Evolutionary conservation across 2,888 invertebrate genomes (phyloP), one percentile per base, ranked within the genome.

Genomic region (Gryllus longicercus): DNA sequence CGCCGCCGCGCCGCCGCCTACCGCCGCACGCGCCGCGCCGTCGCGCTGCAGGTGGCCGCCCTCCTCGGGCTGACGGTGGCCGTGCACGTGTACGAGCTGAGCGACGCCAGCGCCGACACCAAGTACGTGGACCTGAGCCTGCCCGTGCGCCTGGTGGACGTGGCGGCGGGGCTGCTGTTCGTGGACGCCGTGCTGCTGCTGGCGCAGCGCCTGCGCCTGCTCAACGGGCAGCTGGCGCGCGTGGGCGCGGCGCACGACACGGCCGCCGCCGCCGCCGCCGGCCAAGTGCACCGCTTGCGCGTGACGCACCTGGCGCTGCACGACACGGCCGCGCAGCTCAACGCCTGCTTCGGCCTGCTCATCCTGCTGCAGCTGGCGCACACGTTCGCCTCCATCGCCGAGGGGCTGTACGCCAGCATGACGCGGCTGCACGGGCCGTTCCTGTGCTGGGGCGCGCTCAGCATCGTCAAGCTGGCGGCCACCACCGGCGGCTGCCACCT

Each of bases 351-450:
- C 16, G 77, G 16, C 1, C 77, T 14, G 14, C n/a, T 12, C 1
- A 77, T 38, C 21, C 10, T 77, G 12, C 77, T 50, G n/a, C 77
- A 23, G n/a, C 38, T 50, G 10, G 77, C 49, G 14, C 77, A 77
- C 3, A 18, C 49, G 50, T 38, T 12, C 38, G 38, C 49, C 25
- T 50, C 50, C 12, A 49, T 50, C n/a, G 50, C 49, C n/a, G 77
- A 38, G 50, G 77, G 49, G 18, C n/a, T 38, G 49, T 38, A 77
- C 77, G 49, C 77, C 50, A 50, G 16, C 77, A 77, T 77, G 50
- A 38, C 49, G 18, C 77, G 38, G 8, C 77, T 77, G 12, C 49
- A 77, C 14, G 14, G 63, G 11, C 63, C 63, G 16, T 63, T 63
- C 63, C 12, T 63, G 14, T 63, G 63, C 14, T 63, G 63, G 63